These are phyloP conservation scores for Gymnoscopelus microlampas DNA, from an alignment of 2,797 vertebrate genomes.

Conservation along the genomic window DNA sequence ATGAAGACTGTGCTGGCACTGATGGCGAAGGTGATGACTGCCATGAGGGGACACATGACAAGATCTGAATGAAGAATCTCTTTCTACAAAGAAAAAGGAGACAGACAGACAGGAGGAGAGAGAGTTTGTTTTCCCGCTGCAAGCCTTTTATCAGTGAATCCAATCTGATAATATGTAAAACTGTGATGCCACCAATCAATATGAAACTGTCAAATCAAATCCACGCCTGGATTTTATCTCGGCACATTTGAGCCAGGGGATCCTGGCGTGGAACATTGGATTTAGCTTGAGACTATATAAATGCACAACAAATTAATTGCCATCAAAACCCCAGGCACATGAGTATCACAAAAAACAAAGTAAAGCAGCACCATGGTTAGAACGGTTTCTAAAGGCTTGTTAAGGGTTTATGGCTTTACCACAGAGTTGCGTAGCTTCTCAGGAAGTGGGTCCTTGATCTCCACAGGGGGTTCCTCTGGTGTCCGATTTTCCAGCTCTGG, in stretches of 20 bases:
- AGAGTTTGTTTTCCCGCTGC: too few relatives aligned
- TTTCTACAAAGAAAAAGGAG: constrained; percentile 71
- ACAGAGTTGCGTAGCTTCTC: constrained; percentile 90
- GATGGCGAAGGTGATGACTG: constrained; percentile 91
- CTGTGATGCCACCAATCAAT: not conserved
- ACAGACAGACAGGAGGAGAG: constrained; percentile 13
- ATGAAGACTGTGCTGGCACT: constrained; percentile 95
- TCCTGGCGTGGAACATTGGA: too few relatives aligned
- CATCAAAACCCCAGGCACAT: too few relatives aligned
- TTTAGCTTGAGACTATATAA: too few relatives aligned
- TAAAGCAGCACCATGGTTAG: too few relatives aligned
- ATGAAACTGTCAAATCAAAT: too few relatives aligned
- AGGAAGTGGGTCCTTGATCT: constrained; percentile 90
- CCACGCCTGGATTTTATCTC: too few relatives aligned
- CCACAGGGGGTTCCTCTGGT: constrained; percentile 85
- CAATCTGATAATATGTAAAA: constrained; percentile 1
- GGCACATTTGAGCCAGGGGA: too few relatives aligned
- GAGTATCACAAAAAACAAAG: too few relatives aligned
- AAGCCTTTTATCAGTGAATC: not conserved
- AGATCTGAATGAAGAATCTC: constrained; percentile 91
- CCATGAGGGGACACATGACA: constrained; percentile 91
- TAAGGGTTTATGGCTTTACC: constrained; percentile 71
- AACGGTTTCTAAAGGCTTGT: not conserved
- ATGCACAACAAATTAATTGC: too few relatives aligned
- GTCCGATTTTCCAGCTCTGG: constrained; percentile 87